These are phyloP conservation scores for Cryptops parisi DNA, from an alignment of 2,888 invertebrate genomes.

Conservation along the genomic window DNA sequence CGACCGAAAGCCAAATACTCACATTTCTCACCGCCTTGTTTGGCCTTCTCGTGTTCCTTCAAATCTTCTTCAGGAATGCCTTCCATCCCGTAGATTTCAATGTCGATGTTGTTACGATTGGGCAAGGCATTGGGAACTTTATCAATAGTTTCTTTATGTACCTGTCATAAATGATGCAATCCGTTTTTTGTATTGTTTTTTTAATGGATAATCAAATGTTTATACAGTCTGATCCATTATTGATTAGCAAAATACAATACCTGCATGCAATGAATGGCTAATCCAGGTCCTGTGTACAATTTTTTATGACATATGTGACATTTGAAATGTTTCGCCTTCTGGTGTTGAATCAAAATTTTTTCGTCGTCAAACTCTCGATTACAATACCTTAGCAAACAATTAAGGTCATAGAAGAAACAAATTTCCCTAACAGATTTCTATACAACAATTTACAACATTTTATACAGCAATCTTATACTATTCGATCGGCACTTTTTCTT, in stretches of 20 bases:
- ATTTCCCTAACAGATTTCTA: constrained; percentile 3
- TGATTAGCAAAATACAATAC: constrained; percentile 35
- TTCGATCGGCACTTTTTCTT: too few species aligned
- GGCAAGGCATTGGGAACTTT: constrained; percentile 98
- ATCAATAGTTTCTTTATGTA: constrained; percentile 98
- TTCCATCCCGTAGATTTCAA: constrained; percentile 99
- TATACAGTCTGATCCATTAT: constrained; percentile 1
- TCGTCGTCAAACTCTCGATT: constrained; percentile 99
- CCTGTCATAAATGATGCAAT: constrained; percentile 44
- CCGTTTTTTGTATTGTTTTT: background rate
- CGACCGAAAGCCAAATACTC: background rate
- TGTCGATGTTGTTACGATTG: constrained; percentile 93
- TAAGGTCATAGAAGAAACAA: constrained; percentile 13
- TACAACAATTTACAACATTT: too few species aligned
- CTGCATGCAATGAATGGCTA: constrained; percentile 99
- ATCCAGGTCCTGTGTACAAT: constrained; percentile 92
- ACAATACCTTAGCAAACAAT: constrained; percentile 69
- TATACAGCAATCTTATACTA: too few species aligned
- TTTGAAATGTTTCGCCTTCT: constrained; percentile 99
- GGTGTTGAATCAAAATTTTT: constrained; percentile 98
- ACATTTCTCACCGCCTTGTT: constrained; percentile 28
- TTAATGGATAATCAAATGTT: background rate
- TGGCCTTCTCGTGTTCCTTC: constrained; percentile 83
- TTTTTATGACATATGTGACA: constrained; percentile 99
- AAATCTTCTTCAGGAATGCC: constrained; percentile 93